These are phyloP conservation scores for Chelonia mydas DNA, from an alignment of 2,797 vertebrate species.

Conservation along the genomic window DNA sequence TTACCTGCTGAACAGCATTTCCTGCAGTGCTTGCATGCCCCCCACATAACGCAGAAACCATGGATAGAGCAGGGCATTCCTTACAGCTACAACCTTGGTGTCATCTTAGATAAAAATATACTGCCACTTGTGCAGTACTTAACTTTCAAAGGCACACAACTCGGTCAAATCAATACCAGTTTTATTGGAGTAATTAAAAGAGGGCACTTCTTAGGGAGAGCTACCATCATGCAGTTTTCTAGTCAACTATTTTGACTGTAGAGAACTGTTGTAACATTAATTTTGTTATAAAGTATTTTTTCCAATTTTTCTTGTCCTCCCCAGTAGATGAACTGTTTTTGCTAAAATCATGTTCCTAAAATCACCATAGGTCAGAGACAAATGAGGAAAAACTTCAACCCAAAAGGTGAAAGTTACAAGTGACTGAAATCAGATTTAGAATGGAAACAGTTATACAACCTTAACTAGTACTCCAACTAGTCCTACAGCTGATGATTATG, in stretches of 20 bases:
- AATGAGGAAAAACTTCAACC: neutral
- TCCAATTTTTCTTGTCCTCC: neutral
- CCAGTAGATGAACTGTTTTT: neutral
- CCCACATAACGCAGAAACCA: no score
- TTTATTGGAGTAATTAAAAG: neutral
- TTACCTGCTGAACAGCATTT: neutral
- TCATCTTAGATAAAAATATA: neutral
- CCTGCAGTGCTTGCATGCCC: no score
- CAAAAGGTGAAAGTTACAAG: neutral
- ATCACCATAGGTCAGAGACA: accelerated
- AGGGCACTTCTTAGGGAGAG: neutral
- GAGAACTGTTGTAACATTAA: accelerated
- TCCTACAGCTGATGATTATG: neutral
- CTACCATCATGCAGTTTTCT: neutral
- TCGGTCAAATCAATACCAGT: neutral
- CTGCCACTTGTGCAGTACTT: neutral
- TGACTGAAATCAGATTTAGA: accelerated
- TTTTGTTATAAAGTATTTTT: neutral
- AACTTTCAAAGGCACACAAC: neutral
- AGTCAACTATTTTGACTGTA: neutral
- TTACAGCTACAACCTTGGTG: neutral
- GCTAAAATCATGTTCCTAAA: neutral
- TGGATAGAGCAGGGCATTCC: neutral
- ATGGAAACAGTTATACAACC: neutral
- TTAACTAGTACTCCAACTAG: neutral